Evolutionary conservation across 1,140 invertebrate species (phyloP).

Genomic region (Sarcophaga peregrina): DNA sequence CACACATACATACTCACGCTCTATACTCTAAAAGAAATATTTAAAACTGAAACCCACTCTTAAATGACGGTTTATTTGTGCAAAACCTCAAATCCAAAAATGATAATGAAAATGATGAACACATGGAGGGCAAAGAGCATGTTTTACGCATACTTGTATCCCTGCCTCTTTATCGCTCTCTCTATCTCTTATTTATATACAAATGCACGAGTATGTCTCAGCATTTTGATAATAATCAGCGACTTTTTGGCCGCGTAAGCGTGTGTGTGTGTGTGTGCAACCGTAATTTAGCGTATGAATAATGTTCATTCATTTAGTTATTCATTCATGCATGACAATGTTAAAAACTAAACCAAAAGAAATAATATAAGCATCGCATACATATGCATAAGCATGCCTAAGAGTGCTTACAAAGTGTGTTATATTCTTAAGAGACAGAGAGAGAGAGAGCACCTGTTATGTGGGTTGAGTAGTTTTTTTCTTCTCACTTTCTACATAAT

Average conservation of each 20-base stretch:
- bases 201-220: too few relatives aligned
- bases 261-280: background rate
- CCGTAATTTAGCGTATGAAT: background rate
- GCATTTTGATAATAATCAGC: too few relatives aligned
- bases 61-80: too few relatives aligned
- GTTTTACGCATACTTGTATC: background rate
- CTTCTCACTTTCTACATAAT: too few relatives aligned
- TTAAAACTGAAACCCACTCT: too few relatives aligned
- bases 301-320: conserved; percentile 4
- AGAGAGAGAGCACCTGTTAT: background rate
- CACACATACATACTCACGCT: too few relatives aligned
- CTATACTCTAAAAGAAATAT: too few relatives aligned
- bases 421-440: background rate
- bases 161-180: background rate
- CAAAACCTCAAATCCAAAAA: too few relatives aligned
- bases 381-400: background rate
- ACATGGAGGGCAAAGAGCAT: background rate
- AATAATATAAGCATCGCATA: too few relatives aligned
- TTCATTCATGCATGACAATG: background rate
- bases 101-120: too few relatives aligned
- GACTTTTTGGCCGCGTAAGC: too few relatives aligned
- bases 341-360: too few relatives aligned
- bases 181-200: background rate
- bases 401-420: background rate
- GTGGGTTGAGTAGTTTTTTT: conserved; percentile 2